Evolutionary conservation across 2,888 invertebrate species (phyloP), one percentile per base, ranked within the genome.

Genomic region (Clostera curtula): DNA sequence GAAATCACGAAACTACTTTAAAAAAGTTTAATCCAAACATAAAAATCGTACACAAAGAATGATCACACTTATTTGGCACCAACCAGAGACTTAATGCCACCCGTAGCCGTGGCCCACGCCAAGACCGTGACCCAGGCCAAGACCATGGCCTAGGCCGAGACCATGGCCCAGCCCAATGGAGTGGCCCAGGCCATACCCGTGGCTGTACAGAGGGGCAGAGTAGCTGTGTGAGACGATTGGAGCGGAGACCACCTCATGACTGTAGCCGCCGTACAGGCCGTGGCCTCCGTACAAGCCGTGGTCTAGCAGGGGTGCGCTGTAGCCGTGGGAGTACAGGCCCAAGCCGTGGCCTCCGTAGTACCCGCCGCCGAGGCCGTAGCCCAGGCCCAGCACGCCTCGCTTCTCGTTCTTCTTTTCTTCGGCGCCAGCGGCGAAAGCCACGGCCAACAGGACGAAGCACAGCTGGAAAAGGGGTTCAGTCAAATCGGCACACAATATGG

Each of bases 391-490:
- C 40, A 84, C 68, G 36, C 77, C 83, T 2, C 84, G 67, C 49
- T 83, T 80, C 56, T 82, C 79, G 29, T 62, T 70, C 57, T 80
- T 80, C 60, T 80, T 80, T 56, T 83, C 80, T 20, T 77, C 82
- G 1, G 64, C 75, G 37, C 57, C 69, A 49, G 49, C 58, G 29
- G 56, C 76, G 15, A 63, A 57, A 21, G 62, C 74, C 9, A 52
- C 64, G 18, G 60, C 61, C 50, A 82, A 37, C 31, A 80, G 49
- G 29, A 80, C 36, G 8, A 75, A 48, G 40, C 68, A 74, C 46
- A 77, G 36, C 80, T 82, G 56, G 1, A 48, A 18, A 6, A 18
- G 42, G 13, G 9, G 11, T 8, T 8, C 11, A 4, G 8, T 3
- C n/a, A 12, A 13, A 19, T 25, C 5, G 3, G 29, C 39, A 27